phyloP scores from a whole-genome alignment of 2,797 vertebrate genomes.

The Gymnoscopelus braueri region DNA sequence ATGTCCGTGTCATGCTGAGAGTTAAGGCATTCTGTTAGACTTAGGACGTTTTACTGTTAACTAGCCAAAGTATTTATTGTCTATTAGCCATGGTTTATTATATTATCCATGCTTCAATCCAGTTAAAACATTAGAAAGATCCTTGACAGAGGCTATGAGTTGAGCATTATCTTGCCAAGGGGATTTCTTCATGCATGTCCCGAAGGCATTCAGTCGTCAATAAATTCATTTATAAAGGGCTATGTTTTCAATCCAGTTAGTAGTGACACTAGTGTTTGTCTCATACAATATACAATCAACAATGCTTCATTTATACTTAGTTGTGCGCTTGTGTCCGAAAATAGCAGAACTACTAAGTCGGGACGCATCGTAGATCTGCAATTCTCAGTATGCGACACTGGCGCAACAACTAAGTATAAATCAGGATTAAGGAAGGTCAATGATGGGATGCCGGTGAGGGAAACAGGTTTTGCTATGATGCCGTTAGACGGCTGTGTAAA shows the following conservation, averaged over 20 bases:
- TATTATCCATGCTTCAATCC: too few species aligned
- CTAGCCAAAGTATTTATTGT: too few species aligned
- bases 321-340: too few species aligned
- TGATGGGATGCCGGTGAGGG: not conserved
- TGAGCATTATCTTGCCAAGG: constrained; percentile 27
- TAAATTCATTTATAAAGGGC: not conserved
- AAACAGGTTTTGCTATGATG: not conserved
- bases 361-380: too few species aligned
- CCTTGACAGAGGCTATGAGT: not conserved
- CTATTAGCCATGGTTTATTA: too few species aligned
- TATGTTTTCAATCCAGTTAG: constrained; percentile 28
- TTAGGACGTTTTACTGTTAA: too few species aligned
- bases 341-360: too few species aligned
- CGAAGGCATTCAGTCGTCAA: constrained; percentile 5
- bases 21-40: not conserved
- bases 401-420: too few species aligned
- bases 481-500: not conserved
- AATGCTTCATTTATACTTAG: too few species aligned
- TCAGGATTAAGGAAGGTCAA: not conserved
- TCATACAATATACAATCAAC: constrained; percentile 3
- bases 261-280: not conserved
- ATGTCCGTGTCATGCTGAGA: not conserved
- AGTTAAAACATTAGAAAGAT: too few species aligned
- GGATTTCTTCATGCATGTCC: not conserved
- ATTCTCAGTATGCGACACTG: not conserved